A percentile compares a stretch with the other conserved stretches of the same genome.
Conservation (phyloP, 2,797 vertebrate species). For the Microctenopoma steveboyesi region DNA sequence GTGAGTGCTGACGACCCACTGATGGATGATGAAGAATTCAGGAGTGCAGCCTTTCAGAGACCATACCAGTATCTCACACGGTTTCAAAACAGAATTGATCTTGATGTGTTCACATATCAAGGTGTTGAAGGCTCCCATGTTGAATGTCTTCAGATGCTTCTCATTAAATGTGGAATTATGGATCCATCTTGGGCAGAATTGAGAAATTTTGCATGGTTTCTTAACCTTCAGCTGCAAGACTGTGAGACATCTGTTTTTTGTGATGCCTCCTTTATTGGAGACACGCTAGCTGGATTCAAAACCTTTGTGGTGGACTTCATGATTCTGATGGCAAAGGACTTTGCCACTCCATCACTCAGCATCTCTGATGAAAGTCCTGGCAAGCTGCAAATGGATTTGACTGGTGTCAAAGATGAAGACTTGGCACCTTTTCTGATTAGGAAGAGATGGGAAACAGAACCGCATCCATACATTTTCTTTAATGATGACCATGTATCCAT, state of each 20-base stretch:
- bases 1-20: conserved; percentile 75
- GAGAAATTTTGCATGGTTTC: conserved; percentile 91
- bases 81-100: conserved; percentile 78
- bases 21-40: conserved; percentile 89
- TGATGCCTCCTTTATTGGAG: conserved; percentile 80
- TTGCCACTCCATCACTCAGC: conserved; percentile 92
- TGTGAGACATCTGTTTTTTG: conserved; percentile 94
- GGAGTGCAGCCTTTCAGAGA: conserved; percentile 90
- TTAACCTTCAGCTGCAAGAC: conserved; percentile 91
- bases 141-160: conserved; percentile 90
- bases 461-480: conserved; percentile 97
- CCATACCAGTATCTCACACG: conserved; percentile 93
- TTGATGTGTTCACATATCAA: conserved; percentile 86
- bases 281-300: conserved; percentile 91
- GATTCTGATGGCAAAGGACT: conserved; percentile 98
- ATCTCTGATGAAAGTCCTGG: conserved; percentile 94
- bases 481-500: conserved; percentile 91
- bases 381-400: conserved; percentile 65
- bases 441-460: conserved; percentile 94
- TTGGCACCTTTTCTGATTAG: conserved; percentile 90
- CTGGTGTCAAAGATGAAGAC: conserved; percentile 84
- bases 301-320: conserved; percentile 95
- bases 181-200: conserved; percentile 96
- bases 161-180: conserved; percentile 89
- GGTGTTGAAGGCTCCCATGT: conserved; percentile 85